Evolutionary conservation across 1,140 invertebrate species (phyloP).

Genomic region (Apis laboriosa): DNA sequence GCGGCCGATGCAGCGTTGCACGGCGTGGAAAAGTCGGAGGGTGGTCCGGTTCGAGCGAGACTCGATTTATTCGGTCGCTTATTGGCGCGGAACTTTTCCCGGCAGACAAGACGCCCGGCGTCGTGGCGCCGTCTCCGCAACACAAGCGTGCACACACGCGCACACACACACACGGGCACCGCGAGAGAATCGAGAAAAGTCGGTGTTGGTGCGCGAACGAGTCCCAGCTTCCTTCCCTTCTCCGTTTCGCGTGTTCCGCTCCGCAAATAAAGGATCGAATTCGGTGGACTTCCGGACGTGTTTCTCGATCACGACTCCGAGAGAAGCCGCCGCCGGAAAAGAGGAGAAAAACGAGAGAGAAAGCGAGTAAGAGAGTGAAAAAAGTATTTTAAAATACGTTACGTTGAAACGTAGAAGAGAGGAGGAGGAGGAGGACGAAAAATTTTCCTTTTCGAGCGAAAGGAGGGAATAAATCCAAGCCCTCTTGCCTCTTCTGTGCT

Average conservation of each 20-base stretch:
- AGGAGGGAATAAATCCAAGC: not conserved
- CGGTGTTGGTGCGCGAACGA: not conserved
- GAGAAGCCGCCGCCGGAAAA: not conserved
- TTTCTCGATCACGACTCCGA: not conserved
- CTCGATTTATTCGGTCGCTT: constrained; percentile 59
- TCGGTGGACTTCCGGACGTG: constrained; percentile 12
- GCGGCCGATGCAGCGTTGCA: not conserved
- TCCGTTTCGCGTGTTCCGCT: not conserved
- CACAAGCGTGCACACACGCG: not conserved
- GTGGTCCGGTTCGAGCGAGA: constrained; percentile 48
- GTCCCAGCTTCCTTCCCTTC: not conserved
- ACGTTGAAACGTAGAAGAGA: not conserved
- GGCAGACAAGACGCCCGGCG: constrained; percentile 53
- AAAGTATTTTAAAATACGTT: not conserved
- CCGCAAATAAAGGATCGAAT: constrained; percentile 39
- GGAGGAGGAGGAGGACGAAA: not conserved
- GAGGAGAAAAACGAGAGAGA: not conserved
- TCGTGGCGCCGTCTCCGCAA: constrained; percentile 49
- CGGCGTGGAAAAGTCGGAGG: constrained; percentile 48
- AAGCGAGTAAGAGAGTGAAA: not conserved
- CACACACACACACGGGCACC: not conserved
- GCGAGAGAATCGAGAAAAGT: not conserved
- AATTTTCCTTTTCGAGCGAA: not conserved
- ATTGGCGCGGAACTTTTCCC: constrained; percentile 56
- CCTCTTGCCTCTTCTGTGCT: too few species aligned